A percentile compares a stretch with the other conserved stretches of the same genome.
Evolutionary conservation across 1,140 invertebrate species (phyloP).

Genomic region (Wasmannia auropunctata): DNA sequence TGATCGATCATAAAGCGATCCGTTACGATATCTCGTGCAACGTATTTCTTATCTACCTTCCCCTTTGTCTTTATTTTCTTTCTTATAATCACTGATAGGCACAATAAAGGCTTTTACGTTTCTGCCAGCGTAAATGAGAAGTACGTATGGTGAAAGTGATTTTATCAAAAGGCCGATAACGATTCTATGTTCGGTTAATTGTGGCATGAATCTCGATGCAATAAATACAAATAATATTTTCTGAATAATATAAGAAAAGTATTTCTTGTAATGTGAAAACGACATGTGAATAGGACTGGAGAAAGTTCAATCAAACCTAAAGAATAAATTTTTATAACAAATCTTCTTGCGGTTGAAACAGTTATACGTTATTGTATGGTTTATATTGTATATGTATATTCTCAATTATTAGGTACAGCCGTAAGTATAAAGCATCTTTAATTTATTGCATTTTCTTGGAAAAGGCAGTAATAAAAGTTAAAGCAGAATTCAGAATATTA

Average conservation of each 20-base stretch:
- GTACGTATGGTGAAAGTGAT: constrained; percentile 38
- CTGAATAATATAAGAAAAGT: background rate
- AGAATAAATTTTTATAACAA: background rate
- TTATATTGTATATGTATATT: background rate
- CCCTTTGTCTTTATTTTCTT: constrained; percentile 19
- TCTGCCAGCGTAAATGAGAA: constrained; percentile 75
- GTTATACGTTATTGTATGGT: background rate
- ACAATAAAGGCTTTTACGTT: constrained; percentile 78
- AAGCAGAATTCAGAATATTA: no score
- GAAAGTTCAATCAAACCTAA: background rate
- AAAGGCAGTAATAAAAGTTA: no score
- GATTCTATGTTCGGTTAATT: constrained; percentile 29
- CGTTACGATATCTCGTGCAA: constrained; percentile 18
- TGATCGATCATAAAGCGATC: constrained; percentile 36
- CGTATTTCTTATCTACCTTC: constrained; percentile 1
- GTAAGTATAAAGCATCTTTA: no score
- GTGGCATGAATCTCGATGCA: constrained; percentile 22
- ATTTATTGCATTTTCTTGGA: no score
- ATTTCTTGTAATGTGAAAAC: background rate
- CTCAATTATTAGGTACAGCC: no score
- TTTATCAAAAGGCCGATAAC: constrained; percentile 20
- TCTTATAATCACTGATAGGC: constrained; percentile 72
- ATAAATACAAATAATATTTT: constrained; percentile 36
- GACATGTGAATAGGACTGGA: background rate
- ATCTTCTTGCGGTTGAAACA: background rate